Evolutionary conservation across 2,888 invertebrate genomes (phyloP).

Genomic region (Plagiodera versicolora): DNA sequence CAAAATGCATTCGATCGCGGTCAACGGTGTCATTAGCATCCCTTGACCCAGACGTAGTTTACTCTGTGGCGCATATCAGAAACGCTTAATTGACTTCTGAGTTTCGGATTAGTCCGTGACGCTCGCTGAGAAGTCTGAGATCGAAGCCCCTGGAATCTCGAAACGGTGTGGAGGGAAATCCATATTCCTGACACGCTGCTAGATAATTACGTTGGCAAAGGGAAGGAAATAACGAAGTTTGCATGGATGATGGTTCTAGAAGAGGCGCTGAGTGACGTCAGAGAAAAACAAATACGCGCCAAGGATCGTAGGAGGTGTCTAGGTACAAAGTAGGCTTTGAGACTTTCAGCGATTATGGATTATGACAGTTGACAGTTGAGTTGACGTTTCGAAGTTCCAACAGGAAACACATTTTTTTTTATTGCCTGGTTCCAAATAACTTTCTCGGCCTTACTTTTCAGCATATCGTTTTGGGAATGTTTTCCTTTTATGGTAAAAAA

Average conservation of each 20-base stretch:
- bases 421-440: too few species aligned
- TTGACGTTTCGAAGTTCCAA: too few species aligned
- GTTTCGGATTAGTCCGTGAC: background rate
- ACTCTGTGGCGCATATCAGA: background rate
- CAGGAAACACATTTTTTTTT: too few species aligned
- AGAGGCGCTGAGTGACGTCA: background rate
- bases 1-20: too few species aligned
- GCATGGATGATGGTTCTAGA: background rate
- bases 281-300: background rate
- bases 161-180: background rate
- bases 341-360: background rate
- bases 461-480: too few species aligned
- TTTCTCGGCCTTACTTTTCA: too few species aligned
- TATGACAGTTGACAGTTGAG: too few species aligned
- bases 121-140: background rate
- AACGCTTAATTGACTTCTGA: background rate
- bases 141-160: background rate
- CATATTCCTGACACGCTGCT: background rate
- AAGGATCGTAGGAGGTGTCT: background rate
- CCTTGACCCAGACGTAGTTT: too few species aligned
- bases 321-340: background rate
- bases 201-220: background rate
- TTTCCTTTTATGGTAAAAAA: too few species aligned
- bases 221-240: background rate
- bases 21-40: too few species aligned